Percentiles rank a stretch among this genome's conserved stretches.
These are phyloP conservation scores for Deilephila porcellus DNA, from an alignment of 2,888 invertebrate genomes.

Conservation along the genomic window DNA sequence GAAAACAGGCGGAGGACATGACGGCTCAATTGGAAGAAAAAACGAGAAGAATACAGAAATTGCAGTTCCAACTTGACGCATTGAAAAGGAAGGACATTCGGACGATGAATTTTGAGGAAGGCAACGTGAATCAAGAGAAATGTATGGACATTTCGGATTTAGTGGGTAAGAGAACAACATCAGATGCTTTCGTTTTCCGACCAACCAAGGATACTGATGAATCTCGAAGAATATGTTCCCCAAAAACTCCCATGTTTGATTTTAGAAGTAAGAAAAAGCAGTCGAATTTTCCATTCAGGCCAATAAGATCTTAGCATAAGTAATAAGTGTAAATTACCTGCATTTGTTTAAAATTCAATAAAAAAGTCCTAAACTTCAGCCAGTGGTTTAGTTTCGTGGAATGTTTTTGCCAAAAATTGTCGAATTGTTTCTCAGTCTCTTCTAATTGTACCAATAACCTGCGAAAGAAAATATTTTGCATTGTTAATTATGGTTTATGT, in stretches of 20 bases:
- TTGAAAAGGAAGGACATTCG: slow-evolving; percentile 74
- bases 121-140: slow-evolving; percentile 62
- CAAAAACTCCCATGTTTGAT: slow-evolving; percentile 76
- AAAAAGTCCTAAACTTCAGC: slow-evolving; percentile 95
- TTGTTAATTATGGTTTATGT: background rate
- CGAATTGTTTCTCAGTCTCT: slow-evolving; percentile 97
- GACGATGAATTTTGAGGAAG: slow-evolving; percentile 57
- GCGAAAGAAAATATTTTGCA: slow-evolving; percentile 48
- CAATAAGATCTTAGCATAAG: slow-evolving; percentile 58
- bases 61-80: slow-evolving; percentile 75
- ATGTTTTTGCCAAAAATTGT: slow-evolving; percentile 97
- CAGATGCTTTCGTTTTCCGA: slow-evolving; percentile 71
- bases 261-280: slow-evolving; percentile 62
- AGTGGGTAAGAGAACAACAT: slow-evolving; percentile 65
- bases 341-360: slow-evolving; percentile 96
- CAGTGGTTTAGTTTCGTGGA: slow-evolving; percentile 95
- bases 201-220: slow-evolving; percentile 69
- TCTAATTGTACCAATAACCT: slow-evolving; percentile 96
- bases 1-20: slow-evolving; percentile 76
- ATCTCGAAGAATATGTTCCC: slow-evolving; percentile 65
- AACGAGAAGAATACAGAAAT: slow-evolving; percentile 75
- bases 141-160: slow-evolving; percentile 77
- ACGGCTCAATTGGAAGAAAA: slow-evolving; percentile 75
- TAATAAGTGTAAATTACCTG: slow-evolving; percentile 82
- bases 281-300: slow-evolving; percentile 70